These are phyloP conservation scores for Leptopilina clavipes DNA, from an alignment of 1,140 invertebrate genomes.

Conservation along the genomic window DNA sequence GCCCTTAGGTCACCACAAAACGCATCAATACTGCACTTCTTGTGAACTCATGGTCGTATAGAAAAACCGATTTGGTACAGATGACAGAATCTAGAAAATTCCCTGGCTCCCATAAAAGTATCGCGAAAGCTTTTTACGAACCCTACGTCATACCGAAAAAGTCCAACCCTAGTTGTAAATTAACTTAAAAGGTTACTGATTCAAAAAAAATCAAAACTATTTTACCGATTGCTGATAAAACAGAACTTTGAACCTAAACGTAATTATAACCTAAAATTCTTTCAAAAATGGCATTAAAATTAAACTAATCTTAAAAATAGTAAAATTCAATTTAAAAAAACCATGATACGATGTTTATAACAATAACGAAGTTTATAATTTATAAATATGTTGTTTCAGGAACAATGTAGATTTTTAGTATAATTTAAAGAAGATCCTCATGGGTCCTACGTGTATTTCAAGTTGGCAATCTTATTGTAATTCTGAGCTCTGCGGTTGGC, in stretches of 20 bases:
- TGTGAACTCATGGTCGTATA: constrained; percentile 26
- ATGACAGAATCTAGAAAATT: constrained; percentile 20
- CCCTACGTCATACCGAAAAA: neutral
- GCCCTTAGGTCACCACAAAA: constrained; percentile 11
- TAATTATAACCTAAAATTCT: no score
- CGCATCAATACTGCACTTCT: constrained; percentile 50
- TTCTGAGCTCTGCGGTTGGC: neutral
- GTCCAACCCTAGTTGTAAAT: neutral
- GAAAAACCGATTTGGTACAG: constrained; percentile 17
- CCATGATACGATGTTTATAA: no score
- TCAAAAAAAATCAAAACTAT: no score
- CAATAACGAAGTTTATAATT: no score
- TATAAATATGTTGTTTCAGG: no score
- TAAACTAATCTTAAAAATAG: no score
- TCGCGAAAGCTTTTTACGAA: constrained; percentile 21
- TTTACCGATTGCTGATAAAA: no score
- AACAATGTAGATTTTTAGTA: neutral
- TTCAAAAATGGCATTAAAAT: no score
- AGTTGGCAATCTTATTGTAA: constrained; percentile 17
- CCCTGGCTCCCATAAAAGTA: neutral
- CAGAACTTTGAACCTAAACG: no score
- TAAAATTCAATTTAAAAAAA: no score
- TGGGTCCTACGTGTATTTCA: constrained; percentile 21
- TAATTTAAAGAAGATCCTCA: neutral
- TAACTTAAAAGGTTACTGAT: no score